phyloP scores from a whole-genome alignment of 2,888 invertebrate species.

The Furcula furcula region DNA sequence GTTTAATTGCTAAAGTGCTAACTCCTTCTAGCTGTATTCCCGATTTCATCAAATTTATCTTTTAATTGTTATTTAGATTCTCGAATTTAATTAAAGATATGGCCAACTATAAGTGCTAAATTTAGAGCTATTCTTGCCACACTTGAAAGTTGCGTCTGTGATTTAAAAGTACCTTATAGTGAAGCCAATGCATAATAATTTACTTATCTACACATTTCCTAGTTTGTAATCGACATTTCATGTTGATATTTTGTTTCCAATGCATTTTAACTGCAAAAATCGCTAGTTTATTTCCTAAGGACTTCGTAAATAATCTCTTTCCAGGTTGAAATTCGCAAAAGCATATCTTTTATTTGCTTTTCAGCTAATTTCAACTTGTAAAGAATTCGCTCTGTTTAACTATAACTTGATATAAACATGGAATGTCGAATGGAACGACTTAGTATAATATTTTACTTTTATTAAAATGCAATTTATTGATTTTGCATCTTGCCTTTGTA shows the following conservation, averaged over 20 bases:
- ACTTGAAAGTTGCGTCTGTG: constrained; percentile 60
- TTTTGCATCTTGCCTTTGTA: constrained; percentile 41
- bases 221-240: constrained; percentile 23
- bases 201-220: constrained; percentile 18
- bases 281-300: too few species aligned
- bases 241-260: too few species aligned
- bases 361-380: constrained; percentile 44
- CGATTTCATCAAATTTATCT: constrained; percentile 40
- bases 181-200: constrained; percentile 44
- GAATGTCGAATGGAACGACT: constrained; percentile 20
- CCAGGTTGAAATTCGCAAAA: constrained; percentile 50
- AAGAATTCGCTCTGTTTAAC: constrained; percentile 17
- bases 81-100: constrained; percentile 10
- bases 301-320: constrained; percentile 27
- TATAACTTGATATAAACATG: background rate
- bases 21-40: constrained; percentile 10
- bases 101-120: constrained; percentile 11
- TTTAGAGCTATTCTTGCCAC: constrained; percentile 53
- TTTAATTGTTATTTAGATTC: constrained; percentile 30
- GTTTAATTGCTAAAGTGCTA: constrained; percentile 8
- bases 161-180: constrained; percentile 51
- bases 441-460: constrained; percentile 19
- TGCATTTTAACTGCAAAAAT: too few species aligned
- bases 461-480: constrained; percentile 27
- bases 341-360: constrained; percentile 27